Evolutionary conservation across 2,797 vertebrate genomes (phyloP).

Genomic region (Loris lydekkerianus): DNA sequence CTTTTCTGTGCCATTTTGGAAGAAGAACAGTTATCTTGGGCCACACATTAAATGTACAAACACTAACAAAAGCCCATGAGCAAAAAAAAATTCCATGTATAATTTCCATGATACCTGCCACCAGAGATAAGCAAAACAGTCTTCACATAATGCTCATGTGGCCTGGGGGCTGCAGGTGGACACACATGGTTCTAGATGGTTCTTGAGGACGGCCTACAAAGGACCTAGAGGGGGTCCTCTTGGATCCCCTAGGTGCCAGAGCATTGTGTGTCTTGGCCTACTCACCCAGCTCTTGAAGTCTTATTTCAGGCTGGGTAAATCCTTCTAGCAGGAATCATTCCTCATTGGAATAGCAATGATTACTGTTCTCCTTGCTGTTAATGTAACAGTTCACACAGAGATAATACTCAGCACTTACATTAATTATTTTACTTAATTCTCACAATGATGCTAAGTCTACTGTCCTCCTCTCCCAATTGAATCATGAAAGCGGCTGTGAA

Average conservation of each 20-base stretch:
- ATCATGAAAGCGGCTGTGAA: not conserved
- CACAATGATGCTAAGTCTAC: accelerated
- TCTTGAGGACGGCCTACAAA: not conserved
- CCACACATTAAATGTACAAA: too few species aligned
- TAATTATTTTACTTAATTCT: not conserved
- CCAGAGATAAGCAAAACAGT: too few species aligned
- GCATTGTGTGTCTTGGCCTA: not conserved
- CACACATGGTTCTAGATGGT: not conserved
- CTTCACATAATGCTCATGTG: too few species aligned
- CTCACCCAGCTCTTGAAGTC: not conserved
- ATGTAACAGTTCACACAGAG: not conserved
- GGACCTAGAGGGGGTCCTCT: too few species aligned
- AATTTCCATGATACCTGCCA: too few species aligned
- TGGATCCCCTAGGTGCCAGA: not conserved
- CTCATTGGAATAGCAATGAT: not conserved
- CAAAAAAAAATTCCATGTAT: too few species aligned
- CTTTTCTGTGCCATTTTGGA: too few species aligned
- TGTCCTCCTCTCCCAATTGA: not conserved
- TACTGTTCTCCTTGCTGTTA: not conserved
- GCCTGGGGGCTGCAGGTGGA: too few species aligned
- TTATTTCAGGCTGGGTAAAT: not conserved
- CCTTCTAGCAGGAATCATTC: not conserved
- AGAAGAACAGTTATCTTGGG: too few species aligned
- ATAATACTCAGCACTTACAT: not conserved
- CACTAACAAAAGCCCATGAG: too few species aligned